phyloP scores from a whole-genome alignment of 1,140 invertebrate genomes.

The Sminthurinus signatus region DNA sequence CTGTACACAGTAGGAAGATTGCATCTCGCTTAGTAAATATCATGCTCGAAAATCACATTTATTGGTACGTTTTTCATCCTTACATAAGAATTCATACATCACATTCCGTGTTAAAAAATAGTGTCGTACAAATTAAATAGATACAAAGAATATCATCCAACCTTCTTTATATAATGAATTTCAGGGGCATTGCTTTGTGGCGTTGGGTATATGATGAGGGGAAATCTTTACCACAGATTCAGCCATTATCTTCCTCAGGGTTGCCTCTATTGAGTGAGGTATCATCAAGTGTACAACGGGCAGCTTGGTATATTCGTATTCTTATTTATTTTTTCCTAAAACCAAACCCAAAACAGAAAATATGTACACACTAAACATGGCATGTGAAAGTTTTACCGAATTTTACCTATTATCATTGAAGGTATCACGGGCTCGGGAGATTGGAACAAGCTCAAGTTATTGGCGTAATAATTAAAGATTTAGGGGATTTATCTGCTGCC shows the following conservation, averaged over 20 bases:
- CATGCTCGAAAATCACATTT: slow-evolving; percentile 47
- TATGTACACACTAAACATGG: no score
- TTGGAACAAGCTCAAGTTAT: slow-evolving; percentile 3
- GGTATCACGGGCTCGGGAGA: slow-evolving; percentile 30
- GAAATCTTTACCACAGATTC: slow-evolving; percentile 27
- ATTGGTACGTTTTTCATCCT: slow-evolving; percentile 44
- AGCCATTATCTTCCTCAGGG: slow-evolving; percentile 8
- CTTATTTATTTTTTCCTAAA: no score
- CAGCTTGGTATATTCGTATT: no score
- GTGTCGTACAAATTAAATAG: no score
- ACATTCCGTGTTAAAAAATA: no score
- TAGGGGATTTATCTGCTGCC: slow-evolving; percentile 21
- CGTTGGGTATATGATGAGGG: slow-evolving; percentile 37
- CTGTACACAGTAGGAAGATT: slow-evolving; percentile 40
- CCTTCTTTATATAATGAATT: no score
- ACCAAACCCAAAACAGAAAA: no score
- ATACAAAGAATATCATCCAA: background rate
- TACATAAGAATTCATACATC: no score
- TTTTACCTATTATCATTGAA: no score
- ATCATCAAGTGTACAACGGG: slow-evolving; percentile 4
- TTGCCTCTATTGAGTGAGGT: slow-evolving; percentile 2
- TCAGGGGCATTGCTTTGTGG: slow-evolving; percentile 36
- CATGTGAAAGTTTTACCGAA: no score
- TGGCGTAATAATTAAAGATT: slow-evolving; percentile 19
- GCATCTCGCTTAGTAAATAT: slow-evolving; percentile 44